Evolutionary conservation across 2,888 invertebrate genomes (phyloP), one percentile per base, ranked within the genome.

Genomic region (Cotesia congregata): DNA sequence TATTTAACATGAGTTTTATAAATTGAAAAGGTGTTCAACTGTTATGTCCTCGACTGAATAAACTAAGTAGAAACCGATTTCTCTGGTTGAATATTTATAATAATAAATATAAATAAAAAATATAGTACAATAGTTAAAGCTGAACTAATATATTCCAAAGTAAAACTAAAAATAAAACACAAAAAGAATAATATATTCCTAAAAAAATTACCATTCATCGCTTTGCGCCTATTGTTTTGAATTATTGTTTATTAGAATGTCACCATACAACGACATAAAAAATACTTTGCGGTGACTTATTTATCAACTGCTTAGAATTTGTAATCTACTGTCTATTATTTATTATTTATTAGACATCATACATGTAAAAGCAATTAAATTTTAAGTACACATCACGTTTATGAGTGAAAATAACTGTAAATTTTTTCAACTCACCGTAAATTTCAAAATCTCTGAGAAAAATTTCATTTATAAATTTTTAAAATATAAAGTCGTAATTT

Each of bases 51-150:
- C 67, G 15, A 40, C n/a, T 12, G 67, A 38, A 67, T 67, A 39
- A 67, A n/a, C 39, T 40, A 15, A 38, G 40, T 15, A 40, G 39
- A 40, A 15, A n/a, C n/a, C 67, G 67, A 67, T 67, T 67, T 67
- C 67, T 67, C 67, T 6, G 50, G 50, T 50, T 50, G 50, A 50
- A 50, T 50, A 50, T 50, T 7, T 12, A 50, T 50, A 50, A 12
- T 50, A 50, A 50, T 50, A 50, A 50, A 50, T 50, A 50, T 50
- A 50, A 30, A 30, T 30, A 30, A 50, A 50, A 50, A 50, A 50
- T 50, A 50, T 12, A 50, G 12, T 50, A 12, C 12, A 50, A 7
- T 50, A 12, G 50, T 12, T 50, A 50, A 50, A 50, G 12, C 50
- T 30, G 3, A 30, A 30, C 30, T 30, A 30, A 30, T 30, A 30